Evolutionary conservation across 2,888 invertebrate species (phyloP).

Genomic region (Atherix ibis): DNA sequence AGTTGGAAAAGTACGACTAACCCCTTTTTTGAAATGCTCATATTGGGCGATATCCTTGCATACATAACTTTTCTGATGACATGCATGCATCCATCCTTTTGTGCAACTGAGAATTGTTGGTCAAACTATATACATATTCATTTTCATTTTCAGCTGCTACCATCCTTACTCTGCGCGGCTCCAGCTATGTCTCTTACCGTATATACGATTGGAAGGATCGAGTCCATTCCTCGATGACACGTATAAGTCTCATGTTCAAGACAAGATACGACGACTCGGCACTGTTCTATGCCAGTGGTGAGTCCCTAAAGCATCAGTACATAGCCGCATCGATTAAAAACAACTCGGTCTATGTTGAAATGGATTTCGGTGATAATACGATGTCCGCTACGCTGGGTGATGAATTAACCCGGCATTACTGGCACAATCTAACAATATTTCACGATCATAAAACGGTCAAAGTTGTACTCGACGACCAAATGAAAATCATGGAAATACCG

Average conservation of each 20-base stretch:
- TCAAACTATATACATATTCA: too few species aligned
- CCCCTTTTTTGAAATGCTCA: too few species aligned
- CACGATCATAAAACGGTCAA: constrained; percentile 58
- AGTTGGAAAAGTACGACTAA: too few species aligned
- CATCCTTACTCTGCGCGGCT: constrained; percentile 70
- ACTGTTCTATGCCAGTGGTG: constrained; percentile 83
- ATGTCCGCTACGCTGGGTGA: constrained; percentile 51
- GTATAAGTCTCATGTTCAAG: constrained; percentile 79
- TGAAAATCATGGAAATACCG: constrained; percentile 51
- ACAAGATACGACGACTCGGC: constrained; percentile 85
- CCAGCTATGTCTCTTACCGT: constrained; percentile 82
- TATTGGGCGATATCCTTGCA: too few species aligned
- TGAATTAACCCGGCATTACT: constrained; percentile 55
- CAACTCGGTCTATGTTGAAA: constrained; percentile 67
- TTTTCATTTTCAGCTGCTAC: constrained; percentile 60
- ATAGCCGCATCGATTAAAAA: constrained; percentile 75
- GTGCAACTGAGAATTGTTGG: too few species aligned
- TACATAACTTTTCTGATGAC: too few species aligned
- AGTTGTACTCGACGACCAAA: constrained; percentile 61
- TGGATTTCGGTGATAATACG: constrained; percentile 72
- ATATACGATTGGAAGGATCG: constrained; percentile 87
- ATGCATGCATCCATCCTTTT: too few species aligned
- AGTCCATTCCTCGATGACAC: constrained; percentile 71
- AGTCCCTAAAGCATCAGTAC: constrained; percentile 71
- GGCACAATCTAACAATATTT: constrained; percentile 82